These are phyloP conservation scores for Bovichtus variegatus DNA, from an alignment of 2,797 vertebrate genomes.

Conservation along the genomic window DNA sequence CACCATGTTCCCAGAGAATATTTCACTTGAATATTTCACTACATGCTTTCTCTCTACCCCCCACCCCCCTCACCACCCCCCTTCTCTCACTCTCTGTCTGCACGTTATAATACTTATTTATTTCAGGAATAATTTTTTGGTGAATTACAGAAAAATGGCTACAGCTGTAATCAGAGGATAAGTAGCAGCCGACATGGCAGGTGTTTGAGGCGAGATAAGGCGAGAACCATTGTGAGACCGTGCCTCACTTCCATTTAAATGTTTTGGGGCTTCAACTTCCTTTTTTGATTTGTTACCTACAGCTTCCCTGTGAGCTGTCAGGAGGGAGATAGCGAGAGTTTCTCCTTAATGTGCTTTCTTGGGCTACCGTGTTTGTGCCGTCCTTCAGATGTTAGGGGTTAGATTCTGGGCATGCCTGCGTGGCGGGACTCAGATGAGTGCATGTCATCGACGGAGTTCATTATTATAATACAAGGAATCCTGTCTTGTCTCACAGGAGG, in stretches of 20 bases:
- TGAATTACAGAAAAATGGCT: conserved; percentile 83
- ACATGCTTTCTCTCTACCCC: conserved; percentile 40
- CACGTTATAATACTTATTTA: conserved; percentile 80
- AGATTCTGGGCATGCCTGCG: conserved; percentile 59
- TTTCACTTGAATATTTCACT: conserved; percentile 80
- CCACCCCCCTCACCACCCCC: too few species aligned
- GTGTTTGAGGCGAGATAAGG: conserved; percentile 86
- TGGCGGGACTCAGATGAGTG: conserved; percentile 42
- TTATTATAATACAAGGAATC: conserved; percentile 55
- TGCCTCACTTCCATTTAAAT: conserved; percentile 82
- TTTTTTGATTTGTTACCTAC: conserved; percentile 86
- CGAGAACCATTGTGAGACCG: conserved; percentile 78
- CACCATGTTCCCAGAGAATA: conserved; percentile 74
- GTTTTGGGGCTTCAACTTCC: conserved; percentile 81
- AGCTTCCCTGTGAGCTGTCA: conserved; percentile 75
- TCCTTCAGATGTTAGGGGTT: conserved; percentile 75
- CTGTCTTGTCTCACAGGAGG: conserved; percentile 51
- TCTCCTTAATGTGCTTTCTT: conserved; percentile 69
- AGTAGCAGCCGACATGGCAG: conserved; percentile 86
- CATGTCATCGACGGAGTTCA: conserved; percentile 50
- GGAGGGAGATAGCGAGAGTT: conserved; percentile 71
- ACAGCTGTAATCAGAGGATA: conserved; percentile 87
- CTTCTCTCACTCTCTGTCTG: conserved; percentile 51
- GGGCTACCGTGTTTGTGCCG: conserved; percentile 54
- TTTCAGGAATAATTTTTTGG: conserved; percentile 81